These are phyloP conservation scores for Gastracanthus pulcherrimus DNA, from an alignment of 2,888 invertebrate species.

Conservation along the genomic window DNA sequence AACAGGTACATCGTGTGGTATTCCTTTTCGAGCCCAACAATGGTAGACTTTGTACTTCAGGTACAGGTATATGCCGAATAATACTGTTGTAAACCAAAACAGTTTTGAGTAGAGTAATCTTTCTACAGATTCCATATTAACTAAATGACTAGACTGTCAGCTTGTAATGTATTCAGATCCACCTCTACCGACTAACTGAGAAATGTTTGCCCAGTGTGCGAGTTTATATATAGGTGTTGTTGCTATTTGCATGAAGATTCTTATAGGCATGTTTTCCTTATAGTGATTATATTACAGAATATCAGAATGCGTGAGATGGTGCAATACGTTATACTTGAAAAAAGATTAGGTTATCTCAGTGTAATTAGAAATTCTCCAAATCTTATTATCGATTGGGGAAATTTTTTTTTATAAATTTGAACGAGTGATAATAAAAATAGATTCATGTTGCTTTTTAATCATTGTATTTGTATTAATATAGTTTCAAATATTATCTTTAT, in stretches of 20 bases:
- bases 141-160: background rate
- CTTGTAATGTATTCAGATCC: background rate
- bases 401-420: background rate
- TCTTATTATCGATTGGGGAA: background rate
- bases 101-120: conserved; percentile 12
- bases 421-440: too few species aligned
- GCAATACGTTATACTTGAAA: background rate
- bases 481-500: too few species aligned
- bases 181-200: background rate
- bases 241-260: background rate
- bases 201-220: background rate
- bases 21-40: conserved; percentile 62
- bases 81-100: conserved; percentile 13
- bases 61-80: conserved; percentile 62
- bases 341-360: background rate
- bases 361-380: background rate
- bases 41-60: conserved; percentile 61
- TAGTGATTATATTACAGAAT: background rate
- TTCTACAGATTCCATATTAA: background rate
- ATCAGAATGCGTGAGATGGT: background rate
- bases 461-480: too few species aligned
- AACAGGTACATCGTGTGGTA: conserved; percentile 60
- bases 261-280: too few species aligned
- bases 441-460: too few species aligned
- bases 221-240: background rate